A percentile compares a stretch with the other conserved stretches of the same genome.
Conservation (phyloP, 2,888 invertebrate genomes). For the Rhingia campestris region DNA sequence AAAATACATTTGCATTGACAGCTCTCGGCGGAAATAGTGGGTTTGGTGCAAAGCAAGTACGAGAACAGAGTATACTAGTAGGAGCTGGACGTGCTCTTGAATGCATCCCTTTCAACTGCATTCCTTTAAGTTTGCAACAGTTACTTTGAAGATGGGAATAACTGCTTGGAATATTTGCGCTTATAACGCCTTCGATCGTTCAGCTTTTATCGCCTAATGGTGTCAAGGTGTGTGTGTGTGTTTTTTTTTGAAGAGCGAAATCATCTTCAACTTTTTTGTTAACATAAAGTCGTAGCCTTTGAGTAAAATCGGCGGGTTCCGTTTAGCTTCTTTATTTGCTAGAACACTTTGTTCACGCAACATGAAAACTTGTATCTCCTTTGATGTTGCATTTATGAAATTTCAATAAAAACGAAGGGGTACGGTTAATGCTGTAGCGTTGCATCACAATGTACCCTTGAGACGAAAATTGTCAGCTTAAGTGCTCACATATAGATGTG, state of each 20-base stretch:
- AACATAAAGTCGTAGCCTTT: neutral
- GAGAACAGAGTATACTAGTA: neutral
- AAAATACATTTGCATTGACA: constrained; percentile 71
- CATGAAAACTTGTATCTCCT: constrained; percentile 43
- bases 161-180: too few species aligned
- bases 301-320: constrained; percentile 17
- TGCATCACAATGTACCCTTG: constrained; percentile 55
- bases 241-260: constrained; percentile 32
- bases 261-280: constrained; percentile 30
- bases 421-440: constrained; percentile 28
- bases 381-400: constrained; percentile 72
- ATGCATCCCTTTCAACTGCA: constrained; percentile 15
- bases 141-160: too few species aligned
- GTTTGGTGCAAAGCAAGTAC: constrained; percentile 48
- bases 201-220: constrained; percentile 34
- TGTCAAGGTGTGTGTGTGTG: constrained; percentile 60
- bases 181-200: too few species aligned
- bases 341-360: constrained; percentile 40
- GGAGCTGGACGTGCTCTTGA: constrained; percentile 8
- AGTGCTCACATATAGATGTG: constrained; percentile 47
- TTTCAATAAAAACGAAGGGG: constrained; percentile 34
- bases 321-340: constrained; percentile 38
- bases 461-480: constrained; percentile 68
- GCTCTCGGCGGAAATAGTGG: constrained; percentile 35
- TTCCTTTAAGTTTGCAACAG: constrained; percentile 28